Evolutionary conservation across 92 coral and sea anemone species (phyloP).

Genomic region (Zoanthus solanderi): DNA sequence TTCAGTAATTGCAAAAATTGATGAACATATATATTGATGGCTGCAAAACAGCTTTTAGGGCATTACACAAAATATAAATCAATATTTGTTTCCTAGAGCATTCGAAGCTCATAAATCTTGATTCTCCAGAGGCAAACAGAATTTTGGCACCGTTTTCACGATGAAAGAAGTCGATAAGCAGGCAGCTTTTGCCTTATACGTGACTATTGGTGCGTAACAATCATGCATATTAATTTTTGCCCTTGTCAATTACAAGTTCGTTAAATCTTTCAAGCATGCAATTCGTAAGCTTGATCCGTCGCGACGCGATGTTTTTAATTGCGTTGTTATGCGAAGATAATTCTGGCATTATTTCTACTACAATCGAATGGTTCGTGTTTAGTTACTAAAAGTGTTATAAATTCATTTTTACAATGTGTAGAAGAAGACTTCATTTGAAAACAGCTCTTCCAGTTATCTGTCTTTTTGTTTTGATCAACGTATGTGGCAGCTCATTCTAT

Average conservation of each 20-base stretch:
- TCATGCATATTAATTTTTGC: constrained; percentile 8
- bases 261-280: constrained; percentile 2
- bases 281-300: not conserved
- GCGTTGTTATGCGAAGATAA: not conserved
- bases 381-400: not conserved
- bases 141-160: not conserved
- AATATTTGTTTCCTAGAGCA: no score
- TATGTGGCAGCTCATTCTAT: not conserved
- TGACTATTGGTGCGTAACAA: not conserved
- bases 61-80: no score
- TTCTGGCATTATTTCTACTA: not conserved
- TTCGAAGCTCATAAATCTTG: no score
- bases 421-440: not conserved
- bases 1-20: no score
- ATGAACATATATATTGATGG: no score
- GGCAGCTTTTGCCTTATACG: not conserved
- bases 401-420: not conserved
- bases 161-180: no score
- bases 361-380: not conserved
- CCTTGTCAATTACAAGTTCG: not conserved
- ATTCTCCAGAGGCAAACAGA: not conserved
- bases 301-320: not conserved
- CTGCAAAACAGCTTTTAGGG: no score
- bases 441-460: constrained; percentile 10
- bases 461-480: not conserved